Base-by-base conservation (phyloP, 2,113 vertebrate genomes). In the Motacilla tschutschensis region DNA sequence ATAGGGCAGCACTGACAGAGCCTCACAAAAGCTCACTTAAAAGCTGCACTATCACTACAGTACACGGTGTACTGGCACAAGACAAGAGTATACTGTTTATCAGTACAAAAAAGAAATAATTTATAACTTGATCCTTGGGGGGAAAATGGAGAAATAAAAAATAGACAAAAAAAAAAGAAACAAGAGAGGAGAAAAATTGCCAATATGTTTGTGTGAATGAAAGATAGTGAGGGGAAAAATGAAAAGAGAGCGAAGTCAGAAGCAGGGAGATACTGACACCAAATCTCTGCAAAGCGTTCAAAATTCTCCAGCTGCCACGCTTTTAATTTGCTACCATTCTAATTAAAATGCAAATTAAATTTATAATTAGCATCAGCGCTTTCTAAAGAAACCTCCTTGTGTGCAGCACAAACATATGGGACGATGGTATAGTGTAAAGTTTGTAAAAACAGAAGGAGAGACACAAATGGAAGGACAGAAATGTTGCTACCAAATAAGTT, bases 281-380 rank as follows among this genome's bases (percentile, higher is more conserved):
- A 95, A 97, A 97, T 98, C 96, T 97, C 97, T 98, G 98, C 97
- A 97, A 98, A 97, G 96, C 97, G 98, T 99, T 98, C 98, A 98
- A 98, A 99, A 99, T 99, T 98, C 98, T 99, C 99, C 99, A 99
- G 99, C 99, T 99, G 99, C 98, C 98, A 98, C 95, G 98, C 98
- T 99, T 99, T 98, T 99, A 99, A 99, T 99, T 99, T 99, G 98
- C 98, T 98, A 98, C 98, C 98, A 98, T 98, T 99, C 98, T 99
- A 99, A 99, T 99, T 99, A 99, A 99, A 99, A 99, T 99, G 99
- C 98, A 99, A 99, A 99, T 99, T 99, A 98, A 99, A 99, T 99
- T 99, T 99, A 99, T 99, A 99, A 99, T 99, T 99, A 99, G 99
- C 98, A 99, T 98, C 98, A 98, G 98, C 96, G 97, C 98, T 98